These are phyloP conservation scores for Protophormia terraenovae DNA, from an alignment of 2,888 invertebrate species.

Conservation along the genomic window DNA sequence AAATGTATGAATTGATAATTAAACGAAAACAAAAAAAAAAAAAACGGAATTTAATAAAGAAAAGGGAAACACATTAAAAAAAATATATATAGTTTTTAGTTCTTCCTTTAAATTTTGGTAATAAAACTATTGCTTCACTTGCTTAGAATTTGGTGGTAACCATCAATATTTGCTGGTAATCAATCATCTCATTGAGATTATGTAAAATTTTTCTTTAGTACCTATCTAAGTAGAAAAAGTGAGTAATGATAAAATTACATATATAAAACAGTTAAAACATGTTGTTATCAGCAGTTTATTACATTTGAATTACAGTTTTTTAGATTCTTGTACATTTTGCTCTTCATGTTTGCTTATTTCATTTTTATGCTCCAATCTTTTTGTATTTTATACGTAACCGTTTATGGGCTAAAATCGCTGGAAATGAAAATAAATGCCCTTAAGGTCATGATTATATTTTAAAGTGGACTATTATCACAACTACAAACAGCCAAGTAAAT, in stretches of 20 bases:
- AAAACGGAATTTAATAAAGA: background rate
- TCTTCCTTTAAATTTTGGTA: too few species aligned
- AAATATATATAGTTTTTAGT: too few species aligned
- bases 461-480: constrained; percentile 65
- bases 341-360: background rate
- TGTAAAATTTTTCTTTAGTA: background rate
- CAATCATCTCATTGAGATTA: background rate
- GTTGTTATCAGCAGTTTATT: constrained; percentile 67
- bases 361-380: background rate
- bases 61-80: too few species aligned
- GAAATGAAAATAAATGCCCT: constrained; percentile 64
- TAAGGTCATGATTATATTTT: constrained; percentile 64
- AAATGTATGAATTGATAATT: constrained; percentile 31
- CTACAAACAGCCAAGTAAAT: constrained; percentile 30
- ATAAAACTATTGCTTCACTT: too few species aligned
- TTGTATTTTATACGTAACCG: constrained; percentile 32
- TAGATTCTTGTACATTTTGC: background rate
- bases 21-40: background rate
- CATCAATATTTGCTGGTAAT: constrained; percentile 1
- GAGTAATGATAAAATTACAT: constrained; percentile 59
- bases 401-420: constrained; percentile 34
- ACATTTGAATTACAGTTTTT: constrained; percentile 65
- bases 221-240: background rate
- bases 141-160: background rate
- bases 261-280: constrained; percentile 59